A percentile compares a stretch with the other conserved stretches of the same genome.
These are phyloP conservation scores for Cyrtonyx montezumae DNA, from an alignment of 2,113 vertebrate genomes.

Conservation along the genomic window DNA sequence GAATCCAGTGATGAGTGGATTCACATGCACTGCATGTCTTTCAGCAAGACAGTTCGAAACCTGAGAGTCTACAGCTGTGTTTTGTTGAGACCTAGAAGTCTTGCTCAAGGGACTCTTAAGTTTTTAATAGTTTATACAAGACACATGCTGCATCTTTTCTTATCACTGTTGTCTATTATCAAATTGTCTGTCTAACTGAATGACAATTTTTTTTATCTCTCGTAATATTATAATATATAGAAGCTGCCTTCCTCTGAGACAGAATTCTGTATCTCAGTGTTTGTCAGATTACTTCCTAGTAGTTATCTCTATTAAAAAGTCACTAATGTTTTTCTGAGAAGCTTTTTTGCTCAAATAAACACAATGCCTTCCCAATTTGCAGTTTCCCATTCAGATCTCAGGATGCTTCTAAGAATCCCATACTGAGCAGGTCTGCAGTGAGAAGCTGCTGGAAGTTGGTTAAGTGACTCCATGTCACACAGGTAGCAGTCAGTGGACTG, in stretches of 20 bases:
- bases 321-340: not conserved
- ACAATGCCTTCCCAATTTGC: not conserved
- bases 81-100: not conserved
- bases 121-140: not conserved
- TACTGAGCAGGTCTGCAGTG: not conserved
- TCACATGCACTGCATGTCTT: not conserved
- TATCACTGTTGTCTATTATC: not conserved
- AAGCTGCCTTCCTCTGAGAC: not conserved
- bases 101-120: not conserved
- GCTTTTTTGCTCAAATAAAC: not conserved
- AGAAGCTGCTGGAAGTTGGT: not conserved
- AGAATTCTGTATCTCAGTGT: not conserved
- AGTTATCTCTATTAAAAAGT: not conserved
- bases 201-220: not conserved
- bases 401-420: not conserved
- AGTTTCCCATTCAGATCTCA: slow-evolving; percentile 22
- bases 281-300: not conserved
- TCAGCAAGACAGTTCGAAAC: not conserved
- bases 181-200: not conserved
- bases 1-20: not conserved
- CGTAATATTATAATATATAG: not conserved
- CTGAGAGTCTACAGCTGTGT: not conserved
- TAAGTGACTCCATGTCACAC: not conserved
- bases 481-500: not conserved
- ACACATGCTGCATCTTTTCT: not conserved